phyloP scores from a whole-genome alignment of 2,113 vertebrate species.

The Pelecanoides urinatrix region DNA sequence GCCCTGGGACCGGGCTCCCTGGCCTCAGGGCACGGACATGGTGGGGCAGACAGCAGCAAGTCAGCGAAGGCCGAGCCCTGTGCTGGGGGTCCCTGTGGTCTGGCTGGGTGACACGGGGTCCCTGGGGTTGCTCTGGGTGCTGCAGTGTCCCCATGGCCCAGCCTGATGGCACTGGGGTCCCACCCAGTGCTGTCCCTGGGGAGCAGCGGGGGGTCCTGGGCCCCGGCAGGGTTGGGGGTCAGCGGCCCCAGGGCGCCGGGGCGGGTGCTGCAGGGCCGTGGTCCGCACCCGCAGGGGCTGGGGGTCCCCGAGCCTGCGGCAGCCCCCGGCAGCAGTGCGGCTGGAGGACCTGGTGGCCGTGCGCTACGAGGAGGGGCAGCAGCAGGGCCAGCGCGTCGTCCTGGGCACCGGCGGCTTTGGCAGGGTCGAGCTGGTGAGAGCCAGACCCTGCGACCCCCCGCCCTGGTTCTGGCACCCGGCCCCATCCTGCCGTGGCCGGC shows the following conservation, averaged over 20 bases:
- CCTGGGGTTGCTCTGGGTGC: too few species aligned
- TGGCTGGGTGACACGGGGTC: too few species aligned
- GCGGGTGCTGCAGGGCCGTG: background rate
- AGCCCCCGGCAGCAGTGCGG: background rate
- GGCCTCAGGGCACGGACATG: too few species aligned
- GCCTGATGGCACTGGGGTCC: too few species aligned
- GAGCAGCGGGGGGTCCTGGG: background rate
- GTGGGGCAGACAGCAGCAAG: too few species aligned
- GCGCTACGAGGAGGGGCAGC: conserved; percentile 77
- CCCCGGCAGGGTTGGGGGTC: background rate
- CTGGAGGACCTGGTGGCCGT: conserved; percentile 77
- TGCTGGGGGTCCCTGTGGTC: too few species aligned
- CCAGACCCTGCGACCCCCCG: rapidly evolving
- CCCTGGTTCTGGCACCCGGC: too few species aligned
- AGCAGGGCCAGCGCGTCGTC: conserved; percentile 73
- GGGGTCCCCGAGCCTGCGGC: background rate
- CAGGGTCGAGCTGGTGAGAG: conserved; percentile 77
- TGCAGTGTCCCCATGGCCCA: too few species aligned
- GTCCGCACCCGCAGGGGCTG: background rate
- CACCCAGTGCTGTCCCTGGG: background rate
- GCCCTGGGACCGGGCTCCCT: too few species aligned
- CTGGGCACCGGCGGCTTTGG: conserved; percentile 82
- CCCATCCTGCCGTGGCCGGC: background rate
- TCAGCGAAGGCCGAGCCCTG: too few species aligned
- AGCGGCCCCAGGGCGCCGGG: background rate